Evolutionary conservation across 2,797 vertebrate genomes (phyloP), one percentile per base, ranked within the genome.

Genomic region (Dendrocincla fuliginosa): DNA sequence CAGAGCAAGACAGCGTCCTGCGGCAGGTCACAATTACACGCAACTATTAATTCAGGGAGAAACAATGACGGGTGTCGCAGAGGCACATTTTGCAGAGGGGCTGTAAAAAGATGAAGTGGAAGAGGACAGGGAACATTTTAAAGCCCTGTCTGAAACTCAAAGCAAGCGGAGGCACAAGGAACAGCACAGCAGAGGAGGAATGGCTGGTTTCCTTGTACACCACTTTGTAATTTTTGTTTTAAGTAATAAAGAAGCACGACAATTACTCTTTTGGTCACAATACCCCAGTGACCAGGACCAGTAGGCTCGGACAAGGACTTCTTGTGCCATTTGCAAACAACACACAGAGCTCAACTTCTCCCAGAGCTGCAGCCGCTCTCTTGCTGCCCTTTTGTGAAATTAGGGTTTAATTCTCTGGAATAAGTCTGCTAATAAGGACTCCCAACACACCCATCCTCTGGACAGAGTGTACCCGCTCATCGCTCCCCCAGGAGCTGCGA

Each of bases 331-430:
- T 94, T 90, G 44, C 93, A 91, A 92, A 93, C 76, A 84, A 64
- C 60, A 57, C 79, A 64, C 60, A 80, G 79, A 86, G 39, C 57
- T 56, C 9, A 4, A 80, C 83, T 79, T 63, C 69, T 86, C 73
- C 59, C 73, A 67, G 77, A 88, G 91, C 96, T 12, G 71, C 65
- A 80, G 73, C 41, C 22, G 0, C 67, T 84, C 57, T 86, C 83
- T 44, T 9, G 47, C 74, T 93, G 94, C 74, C 91, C 94, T 97
- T 96, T 96, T 81, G 69, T 87, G 90, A 87, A 95, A 96, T 87
- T 74, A 89, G 71, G 75, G 57, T 80, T 95, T 92, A 96, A 96
- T 95, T 94, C 90, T 80, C 90, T 70, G 65, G 71, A 83, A 71
- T 89, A 95, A 89, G 91, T 19, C 88, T 93, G 93, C 63, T 87